Evolutionary conservation across 1,140 invertebrate genomes (phyloP).

Genomic region (Drosophila cardini): DNA sequence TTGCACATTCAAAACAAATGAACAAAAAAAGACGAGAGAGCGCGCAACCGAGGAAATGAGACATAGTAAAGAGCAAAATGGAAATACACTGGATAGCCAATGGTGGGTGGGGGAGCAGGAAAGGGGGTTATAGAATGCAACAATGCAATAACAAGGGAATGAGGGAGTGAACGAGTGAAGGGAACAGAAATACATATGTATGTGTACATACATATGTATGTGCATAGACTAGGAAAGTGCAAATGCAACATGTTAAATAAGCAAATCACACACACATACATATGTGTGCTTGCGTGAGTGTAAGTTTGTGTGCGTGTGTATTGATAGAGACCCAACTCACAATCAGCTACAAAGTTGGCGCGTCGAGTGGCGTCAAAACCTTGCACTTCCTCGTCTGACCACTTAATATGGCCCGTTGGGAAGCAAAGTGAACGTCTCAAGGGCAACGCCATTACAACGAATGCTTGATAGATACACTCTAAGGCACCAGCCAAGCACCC

Average conservation of each 20-base stretch:
- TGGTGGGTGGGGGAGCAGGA: neutral
- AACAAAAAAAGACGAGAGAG: conserved; percentile 32
- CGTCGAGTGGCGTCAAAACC: conserved; percentile 60
- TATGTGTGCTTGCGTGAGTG: conserved; percentile 6
- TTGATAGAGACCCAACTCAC: conserved; percentile 41
- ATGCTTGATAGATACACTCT: neutral
- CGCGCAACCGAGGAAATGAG: conserved; percentile 17
- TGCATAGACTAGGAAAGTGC: conserved; percentile 21
- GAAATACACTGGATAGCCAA: conserved; percentile 13
- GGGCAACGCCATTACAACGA: conserved; percentile 22
- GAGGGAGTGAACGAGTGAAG: neutral
- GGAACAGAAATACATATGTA: neutral
- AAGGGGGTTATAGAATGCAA: conserved; percentile 1
- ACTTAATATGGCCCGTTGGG: conserved; percentile 38
- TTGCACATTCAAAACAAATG: conserved; percentile 55
- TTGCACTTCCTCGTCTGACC: conserved; percentile 51
- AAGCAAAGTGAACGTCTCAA: conserved; percentile 43
- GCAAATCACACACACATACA: conserved; percentile 38
- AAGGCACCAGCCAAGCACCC: conserved; percentile 14
- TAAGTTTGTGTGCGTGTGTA: conserved; percentile 15
- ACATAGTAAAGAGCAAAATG: conserved; percentile 9
- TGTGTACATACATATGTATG: too few relatives aligned
- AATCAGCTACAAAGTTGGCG: conserved; percentile 62
- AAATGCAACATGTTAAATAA: conserved; percentile 76
- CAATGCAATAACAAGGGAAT: neutral